Base-by-base conservation (phyloP, 2,797 vertebrate species). In the Etheostoma nigrum region DNA sequence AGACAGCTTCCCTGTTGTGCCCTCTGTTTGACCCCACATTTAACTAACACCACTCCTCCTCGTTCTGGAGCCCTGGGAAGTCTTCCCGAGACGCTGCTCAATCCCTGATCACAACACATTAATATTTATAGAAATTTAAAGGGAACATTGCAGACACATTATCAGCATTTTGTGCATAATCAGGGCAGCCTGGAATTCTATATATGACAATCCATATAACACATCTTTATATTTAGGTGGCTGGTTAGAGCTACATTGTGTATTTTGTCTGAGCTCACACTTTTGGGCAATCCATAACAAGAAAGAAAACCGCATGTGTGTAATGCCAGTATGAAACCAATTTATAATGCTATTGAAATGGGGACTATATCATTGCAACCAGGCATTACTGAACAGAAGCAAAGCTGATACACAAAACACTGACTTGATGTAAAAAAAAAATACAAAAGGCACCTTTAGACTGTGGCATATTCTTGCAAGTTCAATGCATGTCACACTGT, bases 21-120 rank as follows among this genome's bases (percentile, higher is more conserved):
- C 93, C 93, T 89, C 83, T 79, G 60, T 81, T 83, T 95, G 91
- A 94, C 94, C 94, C 84, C 48, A 16, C 72, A 44, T 89, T 91
- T 89, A 90, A 88, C 85, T 87, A 70, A 79, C 76, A 85, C 81
- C 82, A 67, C 77, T 75, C 80, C 87, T 69, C 72, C 72, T 72
- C 67, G n/a, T 55, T 63, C 83, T 69, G 19, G 40, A 76, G 81
- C 65, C 48, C 48, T 52, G 80, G 73, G 78, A 82, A 77, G 68
- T 71, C 84, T 85, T 65, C 72, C 0, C 5, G 52, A 84, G 79
- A 74, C 5, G 27, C 53, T 8, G 74, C 84, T 66, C 55, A 23
- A 33, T 81, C 79, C 54, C 62, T 3, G 60, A 74, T 85, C 79
- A 71, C 76, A 73, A 74, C 76, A 73, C 89, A 91, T 92, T 91